Conservation (phyloP, 2,797 vertebrate species). For the Coregonus sp. region DNA sequence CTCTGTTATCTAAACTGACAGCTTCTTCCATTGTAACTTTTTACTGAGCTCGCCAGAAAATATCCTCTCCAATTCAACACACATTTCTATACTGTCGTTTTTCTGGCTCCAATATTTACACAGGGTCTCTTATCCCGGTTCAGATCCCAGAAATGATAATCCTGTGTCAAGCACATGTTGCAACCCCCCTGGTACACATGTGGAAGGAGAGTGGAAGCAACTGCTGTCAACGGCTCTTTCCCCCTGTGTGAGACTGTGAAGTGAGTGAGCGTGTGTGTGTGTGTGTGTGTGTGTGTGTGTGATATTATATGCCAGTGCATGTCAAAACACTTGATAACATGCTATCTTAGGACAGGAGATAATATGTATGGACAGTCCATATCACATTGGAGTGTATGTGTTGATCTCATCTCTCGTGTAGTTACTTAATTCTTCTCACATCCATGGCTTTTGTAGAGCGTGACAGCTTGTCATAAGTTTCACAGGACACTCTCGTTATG, state of each 20-base stretch:
- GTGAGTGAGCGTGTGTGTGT: not conserved
- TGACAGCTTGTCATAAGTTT: constrained; percentile 34
- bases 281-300: too few species aligned
- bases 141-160: not conserved
- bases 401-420: not conserved
- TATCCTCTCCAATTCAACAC: not conserved
- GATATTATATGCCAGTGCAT: not conserved
- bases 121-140: not conserved
- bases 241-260: not conserved
- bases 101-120: not conserved
- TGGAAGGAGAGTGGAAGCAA: not conserved
- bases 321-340: not conserved
- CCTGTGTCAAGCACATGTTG: not conserved
- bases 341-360: not conserved
- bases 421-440: not conserved
- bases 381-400: not conserved
- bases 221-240: not conserved
- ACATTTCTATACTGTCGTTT: not conserved
- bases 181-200: not conserved
- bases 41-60: not conserved
- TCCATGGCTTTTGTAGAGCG: constrained; percentile 3
- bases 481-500: constrained; percentile 28
- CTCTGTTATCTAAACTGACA: not conserved
- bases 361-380: not conserved
- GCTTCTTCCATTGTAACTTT: not conserved